Evolutionary conservation across 2,797 vertebrate genomes (phyloP).

Genomic region (Hyperoplus lanceolatus): DNA sequence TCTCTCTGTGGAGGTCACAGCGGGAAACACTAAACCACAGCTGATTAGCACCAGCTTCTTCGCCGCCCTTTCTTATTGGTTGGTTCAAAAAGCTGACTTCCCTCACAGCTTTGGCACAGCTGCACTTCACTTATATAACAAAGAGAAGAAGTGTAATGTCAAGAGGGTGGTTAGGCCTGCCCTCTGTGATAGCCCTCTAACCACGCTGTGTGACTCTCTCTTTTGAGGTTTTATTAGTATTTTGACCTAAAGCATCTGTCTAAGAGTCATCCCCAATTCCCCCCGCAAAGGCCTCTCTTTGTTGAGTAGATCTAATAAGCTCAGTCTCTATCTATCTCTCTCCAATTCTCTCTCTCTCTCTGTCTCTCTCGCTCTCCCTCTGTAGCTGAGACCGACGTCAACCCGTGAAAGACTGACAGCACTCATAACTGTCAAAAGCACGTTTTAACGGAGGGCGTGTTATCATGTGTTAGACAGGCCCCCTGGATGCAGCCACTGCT

Average conservation of each 20-base stretch:
- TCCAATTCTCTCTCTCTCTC: too few relatives aligned
- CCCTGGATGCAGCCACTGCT: not conserved
- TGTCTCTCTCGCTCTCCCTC: too few relatives aligned
- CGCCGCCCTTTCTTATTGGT: constrained; percentile 31
- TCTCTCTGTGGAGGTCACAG: constrained; percentile 59
- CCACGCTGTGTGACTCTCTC: too few relatives aligned
- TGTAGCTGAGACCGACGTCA: not conserved
- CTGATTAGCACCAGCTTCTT: constrained; percentile 65
- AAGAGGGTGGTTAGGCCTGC: not conserved
- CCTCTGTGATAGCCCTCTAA: not conserved
- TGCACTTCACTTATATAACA: constrained; percentile 41
- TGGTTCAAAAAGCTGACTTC: constrained; percentile 2
- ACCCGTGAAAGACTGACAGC: not conserved
- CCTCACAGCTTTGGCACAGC: constrained; percentile 38
- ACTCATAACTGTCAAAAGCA: not conserved
- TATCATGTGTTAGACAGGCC: not conserved
- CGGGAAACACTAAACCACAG: constrained; percentile 70
- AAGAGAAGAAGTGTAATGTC: constrained; percentile 3
- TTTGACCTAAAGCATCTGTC: not conserved
- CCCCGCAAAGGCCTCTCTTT: not conserved
- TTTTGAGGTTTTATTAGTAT: constrained; percentile 23
- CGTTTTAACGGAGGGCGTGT: constrained; percentile 1
- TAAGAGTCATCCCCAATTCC: not conserved
- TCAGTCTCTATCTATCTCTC: not conserved
- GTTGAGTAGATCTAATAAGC: constrained; percentile 19